Evolutionary conservation across 2,113 vertebrate genomes (phyloP).

Genomic region (Ancistrus triradiatus): DNA sequence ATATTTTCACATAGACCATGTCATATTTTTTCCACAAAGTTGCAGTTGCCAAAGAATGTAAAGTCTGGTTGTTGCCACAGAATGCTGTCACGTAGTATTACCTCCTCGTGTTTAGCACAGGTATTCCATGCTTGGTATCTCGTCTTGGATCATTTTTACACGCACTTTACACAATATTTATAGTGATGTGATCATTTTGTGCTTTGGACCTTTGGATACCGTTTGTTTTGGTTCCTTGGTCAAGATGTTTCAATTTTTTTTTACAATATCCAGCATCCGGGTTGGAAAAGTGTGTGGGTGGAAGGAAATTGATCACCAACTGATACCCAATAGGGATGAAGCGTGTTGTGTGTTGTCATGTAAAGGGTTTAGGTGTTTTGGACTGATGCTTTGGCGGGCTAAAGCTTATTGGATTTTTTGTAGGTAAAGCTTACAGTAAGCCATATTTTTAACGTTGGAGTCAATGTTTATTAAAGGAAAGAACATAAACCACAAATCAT

Average conservation of each 20-base stretch:
- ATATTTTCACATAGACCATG: too few species aligned
- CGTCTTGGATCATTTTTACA: slow-evolving; percentile 10
- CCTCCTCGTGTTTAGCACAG: neutral
- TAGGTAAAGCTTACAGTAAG: slow-evolving; percentile 51
- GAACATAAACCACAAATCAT: slow-evolving; percentile 67
- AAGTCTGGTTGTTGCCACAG: neutral
- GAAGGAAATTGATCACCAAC: slow-evolving; percentile 28
- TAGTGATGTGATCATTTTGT: slow-evolving; percentile 6
- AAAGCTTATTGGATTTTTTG: slow-evolving; percentile 33
- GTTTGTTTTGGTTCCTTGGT: slow-evolving; percentile 19
- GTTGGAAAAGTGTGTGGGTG: too few species aligned
- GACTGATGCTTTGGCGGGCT: slow-evolving; percentile 32
- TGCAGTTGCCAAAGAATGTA: slow-evolving; percentile 6
- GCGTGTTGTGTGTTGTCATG: slow-evolving; percentile 9
- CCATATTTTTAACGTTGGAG: slow-evolving; percentile 57
- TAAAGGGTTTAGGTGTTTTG: slow-evolving; percentile 11
- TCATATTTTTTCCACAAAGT: too few species aligned
- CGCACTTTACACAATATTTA: slow-evolving; percentile 10
- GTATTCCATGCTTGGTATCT: neutral
- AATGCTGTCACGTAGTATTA: neutral
- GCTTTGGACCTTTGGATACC: neutral
- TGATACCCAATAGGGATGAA: neutral
- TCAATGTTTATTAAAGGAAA: slow-evolving; percentile 52
- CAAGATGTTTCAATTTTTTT: slow-evolving; percentile 3
- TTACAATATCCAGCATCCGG: too few species aligned